Evolutionary conservation across 2,888 invertebrate species (phyloP), one percentile per base, ranked within the genome.

Genomic region (Tortricodes alternella): DNA sequence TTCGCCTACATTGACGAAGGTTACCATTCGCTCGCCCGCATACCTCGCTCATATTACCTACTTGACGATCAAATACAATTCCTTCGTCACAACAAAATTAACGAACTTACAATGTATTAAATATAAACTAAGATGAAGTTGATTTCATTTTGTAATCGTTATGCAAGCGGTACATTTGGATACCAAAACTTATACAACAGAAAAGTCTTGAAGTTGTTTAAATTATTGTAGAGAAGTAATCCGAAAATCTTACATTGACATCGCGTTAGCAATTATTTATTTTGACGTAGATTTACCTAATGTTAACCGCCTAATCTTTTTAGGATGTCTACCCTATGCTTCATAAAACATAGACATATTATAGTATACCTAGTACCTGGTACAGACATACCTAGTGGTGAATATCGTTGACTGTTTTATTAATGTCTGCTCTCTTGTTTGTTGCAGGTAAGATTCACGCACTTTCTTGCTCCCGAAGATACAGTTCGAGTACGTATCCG

Each of bases 361-460:
- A 60, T 61, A n/a, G 56, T 53, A 55, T 38, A 58, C 60, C 58
- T 66, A 61, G 62, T n/a, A n/a, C n/a, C n/a, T n/a, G n/a, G n/a
- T n/a, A n/a, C n/a, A n/a, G n/a, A n/a, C n/a, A n/a, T n/a, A n/a
- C n/a, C n/a, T n/a, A n/a, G n/a, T 68, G 62, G 56, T 64, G 48
- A 48, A 65, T 63, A 62, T 67, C 61, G 60, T 49, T 66, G 66
- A 71, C 62, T 68, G 62, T 68, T 71, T 73, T 70, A 74, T 71
- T 73, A 44, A 72, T 70, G 62, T 71, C 60, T 58, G 68, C 57
- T 60, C 69, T 65, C 70, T 65, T 55, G 46, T 71, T 78, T 77
- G 72, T 76, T 78, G 41, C 74, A 78, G 75, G 79, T 79, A 78
- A 78, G 74, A 71, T 71, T 73, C 63, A 71, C 64, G 57, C 51